Conservation (phyloP, 2,797 vertebrate species). For the Rhinophrynus dorsalis region DNA sequence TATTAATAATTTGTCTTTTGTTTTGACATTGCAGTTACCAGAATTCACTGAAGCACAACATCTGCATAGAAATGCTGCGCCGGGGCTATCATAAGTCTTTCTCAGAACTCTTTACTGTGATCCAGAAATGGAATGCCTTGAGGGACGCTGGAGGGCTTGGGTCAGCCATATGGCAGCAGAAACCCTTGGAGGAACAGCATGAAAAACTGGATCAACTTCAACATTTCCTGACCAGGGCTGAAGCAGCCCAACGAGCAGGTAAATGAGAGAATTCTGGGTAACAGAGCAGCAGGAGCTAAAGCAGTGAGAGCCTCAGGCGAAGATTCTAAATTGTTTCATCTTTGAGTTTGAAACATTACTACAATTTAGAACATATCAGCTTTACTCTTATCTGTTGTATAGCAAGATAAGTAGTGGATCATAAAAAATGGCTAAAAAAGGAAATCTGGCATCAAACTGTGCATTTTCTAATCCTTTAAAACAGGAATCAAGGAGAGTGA, state of each 20-base stretch:
- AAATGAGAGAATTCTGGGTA: conserved; percentile 58
- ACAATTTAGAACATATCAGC: conserved; percentile 62
- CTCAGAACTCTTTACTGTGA: conserved; percentile 74
- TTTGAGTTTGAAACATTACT: conserved; percentile 69
- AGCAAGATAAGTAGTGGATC: conserved; percentile 43
- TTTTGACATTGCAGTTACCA: conserved; percentile 69
- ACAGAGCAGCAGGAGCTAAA: conserved; percentile 60
- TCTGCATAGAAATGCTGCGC: conserved; percentile 81
- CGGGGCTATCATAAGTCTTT: conserved; percentile 77
- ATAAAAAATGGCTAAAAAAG: conserved; percentile 42
- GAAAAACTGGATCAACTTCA: conserved; percentile 87
- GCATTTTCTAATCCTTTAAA: conserved; percentile 36
- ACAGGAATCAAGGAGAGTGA: conserved; percentile 35
- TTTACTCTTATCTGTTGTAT: conserved; percentile 64
- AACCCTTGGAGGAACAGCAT: conserved; percentile 81
- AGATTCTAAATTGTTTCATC: conserved; percentile 72
- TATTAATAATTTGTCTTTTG: conserved; percentile 30
- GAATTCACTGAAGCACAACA: conserved; percentile 82
- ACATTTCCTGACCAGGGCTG: conserved; percentile 78
- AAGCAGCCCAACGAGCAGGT: conserved; percentile 79
- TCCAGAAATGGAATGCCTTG: conserved; percentile 78
- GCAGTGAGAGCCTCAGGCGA: conserved; percentile 63
- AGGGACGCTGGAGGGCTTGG: conserved; percentile 82
- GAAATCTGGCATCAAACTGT: conserved; percentile 43
- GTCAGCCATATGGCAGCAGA: conserved; percentile 92